Percentiles rank a stretch among this genome's conserved stretches.
Conservation (phyloP, 1,140 invertebrate species). For the Leptinotarsa defecta region DNA sequence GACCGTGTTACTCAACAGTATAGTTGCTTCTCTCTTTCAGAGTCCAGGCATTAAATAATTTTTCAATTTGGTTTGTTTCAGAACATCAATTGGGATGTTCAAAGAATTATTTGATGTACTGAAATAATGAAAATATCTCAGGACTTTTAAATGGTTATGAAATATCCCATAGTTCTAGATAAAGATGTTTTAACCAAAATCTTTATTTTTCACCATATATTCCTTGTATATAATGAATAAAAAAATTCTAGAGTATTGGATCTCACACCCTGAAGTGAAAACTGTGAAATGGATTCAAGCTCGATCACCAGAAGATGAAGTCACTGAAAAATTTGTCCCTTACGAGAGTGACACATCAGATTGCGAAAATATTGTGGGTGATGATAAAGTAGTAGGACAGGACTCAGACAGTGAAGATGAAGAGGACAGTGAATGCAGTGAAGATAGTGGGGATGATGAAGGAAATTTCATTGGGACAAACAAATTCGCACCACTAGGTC, state of each 20-base stretch:
- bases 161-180: not conserved
- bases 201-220: not conserved
- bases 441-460: conserved; percentile 28
- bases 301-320: conserved; percentile 51
- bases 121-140: too few species aligned
- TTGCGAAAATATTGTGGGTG: conserved; percentile 16
- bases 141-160: not conserved
- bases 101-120: too few species aligned
- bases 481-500: conserved; percentile 47
- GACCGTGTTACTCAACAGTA: too few species aligned
- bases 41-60: too few species aligned
- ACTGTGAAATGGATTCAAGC: conserved; percentile 69
- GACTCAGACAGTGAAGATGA: conserved; percentile 27
- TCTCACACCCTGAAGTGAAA: conserved; percentile 63
- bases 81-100: too few species aligned
- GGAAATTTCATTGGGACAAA: conserved; percentile 32
- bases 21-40: too few species aligned
- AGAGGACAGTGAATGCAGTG: conserved; percentile 28
- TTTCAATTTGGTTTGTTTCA: too few species aligned
- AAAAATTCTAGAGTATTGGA: conserved; percentile 56
- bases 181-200: not conserved
- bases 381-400: conserved; percentile 24
- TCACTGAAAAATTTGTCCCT: not conserved
- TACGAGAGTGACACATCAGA: conserved; percentile 16
- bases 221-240: conserved; percentile 36